Evolutionary conservation across 2,888 invertebrate species (phyloP), one percentile per base, ranked within the genome.

Genomic region (Copidosoma aretas): DNA sequence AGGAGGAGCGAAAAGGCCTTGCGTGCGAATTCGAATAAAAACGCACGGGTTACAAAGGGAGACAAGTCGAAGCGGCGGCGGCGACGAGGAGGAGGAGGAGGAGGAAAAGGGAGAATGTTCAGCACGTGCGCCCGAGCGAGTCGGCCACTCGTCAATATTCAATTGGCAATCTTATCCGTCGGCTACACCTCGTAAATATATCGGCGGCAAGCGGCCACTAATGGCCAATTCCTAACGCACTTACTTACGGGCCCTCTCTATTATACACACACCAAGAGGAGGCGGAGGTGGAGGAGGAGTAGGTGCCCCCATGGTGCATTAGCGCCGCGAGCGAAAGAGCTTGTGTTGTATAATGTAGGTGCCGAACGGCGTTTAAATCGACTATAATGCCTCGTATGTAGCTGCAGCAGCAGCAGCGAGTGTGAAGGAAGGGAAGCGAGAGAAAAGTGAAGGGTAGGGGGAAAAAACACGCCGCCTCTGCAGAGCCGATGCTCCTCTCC

Each of bases 291-390:
- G 19, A 32, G 32, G 32, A 60, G 43, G 43, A 22, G 61, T 15
- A 57, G 73, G 75, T 74, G 76, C 62, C 67, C 70, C 60, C 68
- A n/a, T 32, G 66, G 74, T 73, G 79, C 76, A 80, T 80, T 78
- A 81, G 78, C 78, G 76, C 72, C 76, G 79, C 75, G 76, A 32
- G 32, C 32, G 32, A 5, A 32, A 5, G 8, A n/a, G n/a, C n/a
- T n/a, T n/a, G n/a, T n/a, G n/a, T n/a, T 8, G 32, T 32, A 32
- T 32, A 32, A 8, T 32, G 8, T 32, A 32, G 32, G 32, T 32
- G 32, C 32, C 77, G 78, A 78, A 78, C 78, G 77, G 79, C 77
- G 70, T 75, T 79, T 77, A 76, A 79, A 78, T 78, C 75, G 73
- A 75, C 64, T 46, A 32, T 32, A 32, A 32, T 22, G n/a, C 65